These are phyloP conservation scores for Microctenopoma steveboyesi DNA, from an alignment of 2,797 vertebrate species.

Conservation along the genomic window DNA sequence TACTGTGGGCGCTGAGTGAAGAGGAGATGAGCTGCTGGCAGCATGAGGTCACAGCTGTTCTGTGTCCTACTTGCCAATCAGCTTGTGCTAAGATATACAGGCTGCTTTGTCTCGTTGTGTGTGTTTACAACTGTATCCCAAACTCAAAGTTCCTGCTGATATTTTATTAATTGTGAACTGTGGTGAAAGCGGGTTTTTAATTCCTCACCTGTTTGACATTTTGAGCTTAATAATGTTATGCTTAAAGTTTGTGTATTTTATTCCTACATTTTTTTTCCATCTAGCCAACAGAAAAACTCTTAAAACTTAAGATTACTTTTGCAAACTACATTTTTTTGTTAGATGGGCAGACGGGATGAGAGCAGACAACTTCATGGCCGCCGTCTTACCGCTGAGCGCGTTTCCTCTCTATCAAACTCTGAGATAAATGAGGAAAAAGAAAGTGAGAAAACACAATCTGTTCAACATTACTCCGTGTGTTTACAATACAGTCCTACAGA, in stretches of 20 bases:
- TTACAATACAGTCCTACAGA: constrained; percentile 21
- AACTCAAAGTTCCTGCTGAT: not conserved
- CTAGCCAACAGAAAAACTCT: no score
- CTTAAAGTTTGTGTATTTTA: not conserved
- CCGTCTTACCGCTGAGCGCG: constrained; percentile 10
- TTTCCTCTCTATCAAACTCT: constrained; percentile 31
- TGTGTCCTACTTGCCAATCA: constrained; percentile 30
- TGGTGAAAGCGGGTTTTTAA: not conserved
- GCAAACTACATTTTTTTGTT: no score
- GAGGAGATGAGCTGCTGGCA: constrained; percentile 64
- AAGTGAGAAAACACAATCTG: constrained; percentile 37
- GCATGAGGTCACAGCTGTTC: constrained; percentile 39
- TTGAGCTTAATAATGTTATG: not conserved
- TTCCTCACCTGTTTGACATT: not conserved
- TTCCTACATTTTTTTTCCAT: not conserved
- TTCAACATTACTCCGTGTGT: constrained; percentile 25
- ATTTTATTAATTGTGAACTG: constrained; percentile 1
- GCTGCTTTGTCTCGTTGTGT: constrained; percentile 1
- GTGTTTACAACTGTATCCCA: not conserved
- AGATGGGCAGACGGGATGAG: no score
- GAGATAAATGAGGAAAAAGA: constrained; percentile 21
- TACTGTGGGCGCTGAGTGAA: constrained; percentile 63
- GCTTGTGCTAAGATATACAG: not conserved
- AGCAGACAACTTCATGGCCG: constrained; percentile 21
- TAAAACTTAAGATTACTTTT: no score